These are phyloP conservation scores for Alexandromys fortis DNA, from an alignment of 2,113 vertebrate species.

Conservation along the genomic window DNA sequence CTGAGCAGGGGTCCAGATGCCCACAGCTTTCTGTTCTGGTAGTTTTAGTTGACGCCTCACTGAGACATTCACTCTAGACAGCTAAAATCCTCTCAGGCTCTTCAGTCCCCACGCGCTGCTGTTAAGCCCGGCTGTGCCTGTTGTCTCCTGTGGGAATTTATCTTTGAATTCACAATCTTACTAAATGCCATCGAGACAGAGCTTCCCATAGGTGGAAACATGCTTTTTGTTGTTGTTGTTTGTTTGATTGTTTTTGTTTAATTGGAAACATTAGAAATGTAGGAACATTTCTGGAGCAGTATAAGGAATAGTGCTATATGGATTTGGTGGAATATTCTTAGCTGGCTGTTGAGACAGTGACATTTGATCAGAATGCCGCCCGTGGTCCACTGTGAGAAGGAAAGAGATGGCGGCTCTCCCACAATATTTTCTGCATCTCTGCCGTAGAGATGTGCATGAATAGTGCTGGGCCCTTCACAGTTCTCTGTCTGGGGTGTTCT, in stretches of 20 bases:
- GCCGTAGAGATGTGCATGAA: neutral
- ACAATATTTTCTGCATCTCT: neutral
- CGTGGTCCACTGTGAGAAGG: neutral
- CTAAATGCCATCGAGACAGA: neutral
- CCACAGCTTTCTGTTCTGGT: rapidly evolving
- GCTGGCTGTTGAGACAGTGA: neutral
- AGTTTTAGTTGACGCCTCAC: neutral
- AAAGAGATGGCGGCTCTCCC: neutral
- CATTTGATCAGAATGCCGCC: neutral
- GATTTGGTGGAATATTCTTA: neutral
- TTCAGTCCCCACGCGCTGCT: neutral
- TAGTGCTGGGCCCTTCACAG: neutral
- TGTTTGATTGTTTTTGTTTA: neutral
- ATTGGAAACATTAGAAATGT: neutral
- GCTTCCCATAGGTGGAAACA: neutral
- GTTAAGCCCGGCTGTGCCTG: neutral
- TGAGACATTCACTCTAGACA: neutral
- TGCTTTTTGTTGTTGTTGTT: no score
- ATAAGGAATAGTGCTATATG: neutral
- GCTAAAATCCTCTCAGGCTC: neutral
- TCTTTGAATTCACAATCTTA: neutral
- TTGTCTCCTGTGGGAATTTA: neutral
- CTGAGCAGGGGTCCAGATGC: neutral
- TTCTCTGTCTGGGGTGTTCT: neutral
- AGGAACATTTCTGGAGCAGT: neutral